Base-by-base conservation (phyloP, 2,113 vertebrate species). In the Odobenus rosmarus region DNA sequence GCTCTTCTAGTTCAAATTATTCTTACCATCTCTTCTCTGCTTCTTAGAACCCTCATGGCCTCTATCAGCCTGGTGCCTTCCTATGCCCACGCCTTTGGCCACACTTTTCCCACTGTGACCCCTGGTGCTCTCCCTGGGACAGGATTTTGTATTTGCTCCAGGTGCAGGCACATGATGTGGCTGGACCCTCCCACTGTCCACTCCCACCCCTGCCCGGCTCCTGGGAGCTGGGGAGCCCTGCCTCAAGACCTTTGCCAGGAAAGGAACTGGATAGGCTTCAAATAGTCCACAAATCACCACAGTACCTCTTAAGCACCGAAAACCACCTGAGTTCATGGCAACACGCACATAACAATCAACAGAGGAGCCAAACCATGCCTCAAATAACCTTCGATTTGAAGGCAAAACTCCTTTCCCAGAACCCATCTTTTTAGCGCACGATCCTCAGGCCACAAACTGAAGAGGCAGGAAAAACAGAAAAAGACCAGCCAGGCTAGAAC, bases 361-460 rank as follows among this genome's bases (percentile, higher is more conserved):
- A 81, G n/a, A 91, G 55, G 4, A 88, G 53, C 90, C 90, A 87
- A 71, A 79, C 16, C 55, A 71, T 49, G 55, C 55, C 61, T 95
- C 74, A 55, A 90, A 86, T 42, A 86, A 59, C 46, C 74, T 96
- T 96, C 6, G 5, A 93, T 88, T 9, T 67, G 74, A 97, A 96
- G 93, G 81, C 57, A 88, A 94, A 97, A 92, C 26, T 92, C 85
- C 87, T 95, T 59, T 23, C 92, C 33, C 76, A 55, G 90, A 95
- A 85, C 74, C 67, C 64, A 95, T 90, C 80, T 90, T 90, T 96
- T 88, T 61, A 92, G 93, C 39, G 28, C 13, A 57, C 16, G 57
- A 64, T 84, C 76, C 18, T 81, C 15, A 61, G 93, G 93, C 62
- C 42, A 81, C 39, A 93, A 64, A 93, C 97, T 82, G 51, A 93